Evolutionary conservation across 2,797 vertebrate species (phyloP), one percentile per base, ranked within the genome.

Genomic region (Phataginus tetradactyla): DNA sequence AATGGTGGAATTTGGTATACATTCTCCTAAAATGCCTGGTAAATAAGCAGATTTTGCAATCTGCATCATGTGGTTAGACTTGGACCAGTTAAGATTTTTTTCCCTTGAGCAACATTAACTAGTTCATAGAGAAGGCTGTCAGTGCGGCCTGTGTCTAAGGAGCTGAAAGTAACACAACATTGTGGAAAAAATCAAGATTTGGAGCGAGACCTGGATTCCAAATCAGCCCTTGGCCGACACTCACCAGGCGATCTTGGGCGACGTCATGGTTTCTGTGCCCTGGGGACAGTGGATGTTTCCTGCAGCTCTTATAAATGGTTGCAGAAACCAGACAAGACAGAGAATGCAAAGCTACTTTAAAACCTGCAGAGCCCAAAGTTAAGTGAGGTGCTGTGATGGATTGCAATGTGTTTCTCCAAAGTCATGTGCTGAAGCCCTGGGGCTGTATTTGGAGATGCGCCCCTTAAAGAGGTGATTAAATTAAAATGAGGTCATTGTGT

Each of bases 1-100:
- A 20, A 27, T 0, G 49, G 59, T 0, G 0, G 6, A 11, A 57
- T 55, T 32, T 3, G 4, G 8, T 25, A 0, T 3, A 4, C 34
- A 18, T 32, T 68, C 63, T 71, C 20, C 45, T 0, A 17, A 29
- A 25, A 0, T 1, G 0, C 32, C 37, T 12, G 61, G 63, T 13
- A n/a, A 74, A 23, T 1, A 0, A 5, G 59, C 78, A 18, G 51
- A 15, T 49, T 69, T 66, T 66, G 32, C 39, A 79, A 39, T 32
- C 37, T 0, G 0, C 21, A 2, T 66, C 49, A 1, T 0, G 5
- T 55, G 10, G 63, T 85, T 53, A 8, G 45, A 37, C 21, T 21
- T n/a, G 63, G 88, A 3, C 7, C 45, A 3, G 14, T 7, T 49
- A 20, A 32, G 53, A 34, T 12, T 13, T 21, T 8, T 37, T 20